Percentiles rank a stretch among this genome's conserved stretches.
These are phyloP conservation scores for Pogonus chalceus DNA, from an alignment of 1,140 invertebrate species.

Conservation along the genomic window DNA sequence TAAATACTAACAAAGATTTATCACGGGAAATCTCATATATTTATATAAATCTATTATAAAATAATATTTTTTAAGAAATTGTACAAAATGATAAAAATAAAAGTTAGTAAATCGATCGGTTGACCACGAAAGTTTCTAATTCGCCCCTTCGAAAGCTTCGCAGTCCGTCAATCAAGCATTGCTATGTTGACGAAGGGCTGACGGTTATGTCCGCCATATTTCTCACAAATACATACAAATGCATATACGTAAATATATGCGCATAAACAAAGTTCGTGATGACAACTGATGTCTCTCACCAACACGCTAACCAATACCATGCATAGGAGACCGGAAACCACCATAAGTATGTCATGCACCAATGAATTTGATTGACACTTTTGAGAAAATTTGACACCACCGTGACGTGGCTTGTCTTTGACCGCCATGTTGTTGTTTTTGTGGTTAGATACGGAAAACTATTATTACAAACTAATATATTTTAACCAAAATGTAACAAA, in stretches of 20 bases:
- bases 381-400: not conserved
- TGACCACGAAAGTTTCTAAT: not conserved
- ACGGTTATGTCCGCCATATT: not conserved
- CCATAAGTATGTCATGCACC: not conserved
- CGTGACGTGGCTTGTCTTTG: no score
- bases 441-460: no score
- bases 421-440: no score
- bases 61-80: no score
- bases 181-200: not conserved
- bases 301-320: constrained; percentile 2
- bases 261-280: no score
- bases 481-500: no score
- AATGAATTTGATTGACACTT: not conserved
- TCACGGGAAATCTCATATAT: no score
- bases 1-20: no score
- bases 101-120: not conserved
- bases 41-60: no score
- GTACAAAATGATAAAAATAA: no score
- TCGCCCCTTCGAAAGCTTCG: not conserved
- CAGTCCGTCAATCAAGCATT: not conserved
- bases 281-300: not conserved
- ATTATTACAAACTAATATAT: no score
- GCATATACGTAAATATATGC: no score
- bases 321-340: not conserved
- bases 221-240: not conserved